phyloP scores from a whole-genome alignment of 2,888 invertebrate genomes.

The Cryptosula pallasiana region DNA sequence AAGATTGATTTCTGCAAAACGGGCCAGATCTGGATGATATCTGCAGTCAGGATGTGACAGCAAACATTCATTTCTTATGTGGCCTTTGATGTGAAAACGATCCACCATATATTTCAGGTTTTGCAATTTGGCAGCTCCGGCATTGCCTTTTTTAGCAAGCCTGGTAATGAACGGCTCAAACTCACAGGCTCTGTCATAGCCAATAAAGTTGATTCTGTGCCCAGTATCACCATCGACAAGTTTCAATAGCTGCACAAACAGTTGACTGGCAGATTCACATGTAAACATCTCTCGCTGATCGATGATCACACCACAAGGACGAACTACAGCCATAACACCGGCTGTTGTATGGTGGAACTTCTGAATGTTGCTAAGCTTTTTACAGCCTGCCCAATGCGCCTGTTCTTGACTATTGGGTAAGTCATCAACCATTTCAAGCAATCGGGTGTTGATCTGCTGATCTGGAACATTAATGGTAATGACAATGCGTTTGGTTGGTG shows the following conservation, averaged over 20 bases:
- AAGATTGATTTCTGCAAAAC: no score
- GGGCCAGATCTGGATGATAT: no score
- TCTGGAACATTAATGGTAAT: background rate
- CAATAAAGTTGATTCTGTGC: background rate
- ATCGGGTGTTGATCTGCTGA: background rate
- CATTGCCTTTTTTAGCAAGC: no score
- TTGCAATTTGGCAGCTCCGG: no score
- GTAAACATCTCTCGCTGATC: slow-evolving; percentile 1
- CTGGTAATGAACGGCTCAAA: background rate
- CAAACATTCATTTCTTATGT: no score
- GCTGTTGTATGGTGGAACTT: background rate
- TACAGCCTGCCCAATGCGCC: background rate
- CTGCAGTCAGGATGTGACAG: no score
- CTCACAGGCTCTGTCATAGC: background rate
- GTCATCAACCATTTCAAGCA: background rate
- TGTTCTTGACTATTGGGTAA: background rate
- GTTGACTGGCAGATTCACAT: background rate
- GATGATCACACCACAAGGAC: background rate
- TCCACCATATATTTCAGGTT: no score
- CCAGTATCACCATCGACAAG: background rate
- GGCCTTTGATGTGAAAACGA: no score
- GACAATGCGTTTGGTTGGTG: no score
- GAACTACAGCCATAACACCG: background rate
- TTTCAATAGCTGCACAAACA: background rate
- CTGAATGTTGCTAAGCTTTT: background rate